A percentile compares a stretch with the other conserved stretches of the same genome.
Conservation (phyloP, 2,888 invertebrate species). For the Tethea ocularis region DNA sequence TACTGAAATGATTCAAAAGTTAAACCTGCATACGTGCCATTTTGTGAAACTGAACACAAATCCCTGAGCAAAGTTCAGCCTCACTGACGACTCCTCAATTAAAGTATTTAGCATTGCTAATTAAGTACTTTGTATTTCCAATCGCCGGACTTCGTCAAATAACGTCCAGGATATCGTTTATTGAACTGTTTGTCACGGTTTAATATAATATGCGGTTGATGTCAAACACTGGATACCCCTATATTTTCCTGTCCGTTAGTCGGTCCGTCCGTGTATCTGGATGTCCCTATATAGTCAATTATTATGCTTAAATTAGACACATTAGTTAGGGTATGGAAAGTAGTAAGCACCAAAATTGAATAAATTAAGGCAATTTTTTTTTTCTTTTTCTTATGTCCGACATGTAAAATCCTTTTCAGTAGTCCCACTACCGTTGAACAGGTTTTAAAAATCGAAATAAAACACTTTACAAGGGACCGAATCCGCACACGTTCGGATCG, state of each 20-base stretch:
- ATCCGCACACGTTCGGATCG: neutral
- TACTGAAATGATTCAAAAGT: neutral
- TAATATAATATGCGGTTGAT: neutral
- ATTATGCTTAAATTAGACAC: too few relatives aligned
- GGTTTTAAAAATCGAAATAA: too few relatives aligned
- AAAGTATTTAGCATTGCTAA: slow-evolving; percentile 51
- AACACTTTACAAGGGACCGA: neutral
- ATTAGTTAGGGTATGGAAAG: too few relatives aligned
- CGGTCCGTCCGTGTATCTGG: too few relatives aligned
- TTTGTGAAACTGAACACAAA: slow-evolving; percentile 17
- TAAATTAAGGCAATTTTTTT: too few relatives aligned
- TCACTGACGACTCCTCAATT: slow-evolving; percentile 27
- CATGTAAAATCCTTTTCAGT: too few relatives aligned
- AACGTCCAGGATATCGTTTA: neutral
- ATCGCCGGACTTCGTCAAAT: slow-evolving; percentile 13
- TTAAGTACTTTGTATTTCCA: slow-evolving; percentile 28
- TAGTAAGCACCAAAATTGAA: too few relatives aligned
- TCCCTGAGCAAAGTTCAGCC: slow-evolving; percentile 25
- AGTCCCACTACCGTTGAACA: too few relatives aligned
- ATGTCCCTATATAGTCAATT: too few relatives aligned
- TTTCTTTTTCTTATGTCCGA: too few relatives aligned
- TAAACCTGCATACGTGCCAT: neutral
- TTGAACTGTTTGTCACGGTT: neutral
- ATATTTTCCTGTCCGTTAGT: neutral
- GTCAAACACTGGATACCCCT: too few relatives aligned